phyloP scores from a whole-genome alignment of 2,113 vertebrate genomes.

The Etheostoma spectabile region DNA sequence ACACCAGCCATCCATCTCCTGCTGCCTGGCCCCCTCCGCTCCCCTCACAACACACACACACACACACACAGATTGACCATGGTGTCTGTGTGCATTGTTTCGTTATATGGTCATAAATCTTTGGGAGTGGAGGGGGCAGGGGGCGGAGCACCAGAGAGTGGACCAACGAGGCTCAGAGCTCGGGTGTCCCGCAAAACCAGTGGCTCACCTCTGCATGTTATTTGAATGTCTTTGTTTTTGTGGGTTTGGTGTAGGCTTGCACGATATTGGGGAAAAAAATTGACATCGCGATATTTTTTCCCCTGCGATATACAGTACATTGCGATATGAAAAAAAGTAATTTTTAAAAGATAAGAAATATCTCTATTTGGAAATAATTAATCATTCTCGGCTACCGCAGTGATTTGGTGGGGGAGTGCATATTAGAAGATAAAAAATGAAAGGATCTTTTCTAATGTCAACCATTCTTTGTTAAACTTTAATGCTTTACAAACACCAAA shows the following conservation, averaged over 20 bases:
- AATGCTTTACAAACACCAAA: no score
- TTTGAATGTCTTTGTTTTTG: constrained; percentile 47
- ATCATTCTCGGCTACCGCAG: no score
- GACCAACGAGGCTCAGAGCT: constrained; percentile 63
- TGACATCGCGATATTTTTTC: no score
- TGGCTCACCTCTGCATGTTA: constrained; percentile 39
- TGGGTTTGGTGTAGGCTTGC: neutral
- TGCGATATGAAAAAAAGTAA: no score
- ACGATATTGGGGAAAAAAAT: no score
- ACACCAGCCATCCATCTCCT: constrained; percentile 84
- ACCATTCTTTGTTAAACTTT: no score
- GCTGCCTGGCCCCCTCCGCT: constrained; percentile 72
- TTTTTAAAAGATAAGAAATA: no score
- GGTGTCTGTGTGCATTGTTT: constrained; percentile 82
- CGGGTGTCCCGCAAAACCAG: constrained; percentile 40
- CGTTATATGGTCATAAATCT: constrained; percentile 84
- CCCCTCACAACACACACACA: constrained; percentile 46
- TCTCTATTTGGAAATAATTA: no score
- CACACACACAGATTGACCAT: constrained; percentile 67
- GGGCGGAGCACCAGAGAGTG: constrained; percentile 53
- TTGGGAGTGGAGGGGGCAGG: constrained; percentile 67
- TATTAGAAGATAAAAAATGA: no score
- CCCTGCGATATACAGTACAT: no score
- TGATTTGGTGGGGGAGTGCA: no score
- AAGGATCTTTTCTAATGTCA: no score